Evolutionary conservation across 2,113 vertebrate species (phyloP).

Genomic region (Hydrochoerus hydrochaeris): DNA sequence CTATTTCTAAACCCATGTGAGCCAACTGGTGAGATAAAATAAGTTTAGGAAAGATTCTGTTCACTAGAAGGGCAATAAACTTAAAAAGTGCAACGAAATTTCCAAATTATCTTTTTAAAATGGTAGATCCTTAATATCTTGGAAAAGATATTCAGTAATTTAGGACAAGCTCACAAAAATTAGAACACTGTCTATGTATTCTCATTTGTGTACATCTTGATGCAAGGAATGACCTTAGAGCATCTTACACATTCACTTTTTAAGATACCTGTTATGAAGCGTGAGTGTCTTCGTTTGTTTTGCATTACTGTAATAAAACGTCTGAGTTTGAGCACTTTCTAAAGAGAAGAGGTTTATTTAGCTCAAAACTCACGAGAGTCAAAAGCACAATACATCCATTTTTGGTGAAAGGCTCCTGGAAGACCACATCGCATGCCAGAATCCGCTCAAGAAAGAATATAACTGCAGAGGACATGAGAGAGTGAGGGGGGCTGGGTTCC

Average conservation of each 20-base stretch:
- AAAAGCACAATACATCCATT: neutral
- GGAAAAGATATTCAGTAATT: neutral
- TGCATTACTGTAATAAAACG: neutral
- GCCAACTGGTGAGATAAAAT: neutral
- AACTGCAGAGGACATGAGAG: neutral
- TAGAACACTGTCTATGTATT: neutral
- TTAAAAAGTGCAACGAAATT: neutral
- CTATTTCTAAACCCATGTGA: neutral
- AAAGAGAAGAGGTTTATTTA: neutral
- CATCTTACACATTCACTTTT: neutral
- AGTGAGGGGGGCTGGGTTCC: neutral
- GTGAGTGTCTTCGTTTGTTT: neutral
- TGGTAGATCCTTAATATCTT: neutral
- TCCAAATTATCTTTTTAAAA: neutral
- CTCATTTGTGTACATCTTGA: neutral
- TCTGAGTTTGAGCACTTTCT: neutral
- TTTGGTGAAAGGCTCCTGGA: neutral
- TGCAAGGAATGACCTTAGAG: neutral
- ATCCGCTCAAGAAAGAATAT: neutral
- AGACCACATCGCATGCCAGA: neutral
- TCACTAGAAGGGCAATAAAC: neutral
- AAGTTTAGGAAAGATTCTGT: neutral
- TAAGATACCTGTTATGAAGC: neutral
- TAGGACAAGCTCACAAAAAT: neutral
- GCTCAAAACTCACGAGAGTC: neutral